Conservation (phyloP, 2,888 invertebrate genomes). For the Brenthis ino region DNA sequence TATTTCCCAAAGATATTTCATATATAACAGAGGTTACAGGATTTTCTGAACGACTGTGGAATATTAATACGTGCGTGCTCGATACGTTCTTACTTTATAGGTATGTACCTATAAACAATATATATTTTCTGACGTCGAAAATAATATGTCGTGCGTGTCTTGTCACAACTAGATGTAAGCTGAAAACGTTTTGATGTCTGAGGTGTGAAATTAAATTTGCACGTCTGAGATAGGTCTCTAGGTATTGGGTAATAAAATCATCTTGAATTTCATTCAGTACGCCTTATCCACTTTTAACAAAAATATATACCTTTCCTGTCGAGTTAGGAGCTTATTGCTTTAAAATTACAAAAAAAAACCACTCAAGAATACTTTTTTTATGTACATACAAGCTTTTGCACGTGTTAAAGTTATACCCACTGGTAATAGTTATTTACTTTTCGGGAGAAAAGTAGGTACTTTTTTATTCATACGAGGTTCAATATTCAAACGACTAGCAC, state of each 20-base stretch:
- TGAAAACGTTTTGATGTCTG: background rate
- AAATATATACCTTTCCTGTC: too few species aligned
- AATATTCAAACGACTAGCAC: too few species aligned
- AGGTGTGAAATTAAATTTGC: background rate
- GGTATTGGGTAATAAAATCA: background rate
- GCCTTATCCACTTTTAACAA: too few species aligned
- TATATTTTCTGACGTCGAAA: too few species aligned
- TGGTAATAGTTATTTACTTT: too few species aligned
- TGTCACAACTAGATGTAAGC: background rate
- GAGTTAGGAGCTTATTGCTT: too few species aligned
- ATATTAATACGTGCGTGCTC: conserved; percentile 10
- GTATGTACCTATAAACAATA: background rate
- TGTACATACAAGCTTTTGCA: too few species aligned
- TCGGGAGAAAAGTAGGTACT: too few species aligned
- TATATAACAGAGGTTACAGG: background rate
- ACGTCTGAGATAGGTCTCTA: background rate
- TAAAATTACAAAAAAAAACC: too few species aligned
- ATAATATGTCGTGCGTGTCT: conserved; percentile 1
- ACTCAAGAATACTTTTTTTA: too few species aligned
- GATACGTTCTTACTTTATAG: background rate
- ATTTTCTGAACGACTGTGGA: conserved; percentile 6
- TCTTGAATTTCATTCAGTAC: background rate
- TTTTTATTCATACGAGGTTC: too few species aligned
- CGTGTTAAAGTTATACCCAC: too few species aligned
- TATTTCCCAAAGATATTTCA: conserved; percentile 3